Conservation (phyloP, 2,888 invertebrate genomes). For the Lycophotia porphyrea region DNA sequence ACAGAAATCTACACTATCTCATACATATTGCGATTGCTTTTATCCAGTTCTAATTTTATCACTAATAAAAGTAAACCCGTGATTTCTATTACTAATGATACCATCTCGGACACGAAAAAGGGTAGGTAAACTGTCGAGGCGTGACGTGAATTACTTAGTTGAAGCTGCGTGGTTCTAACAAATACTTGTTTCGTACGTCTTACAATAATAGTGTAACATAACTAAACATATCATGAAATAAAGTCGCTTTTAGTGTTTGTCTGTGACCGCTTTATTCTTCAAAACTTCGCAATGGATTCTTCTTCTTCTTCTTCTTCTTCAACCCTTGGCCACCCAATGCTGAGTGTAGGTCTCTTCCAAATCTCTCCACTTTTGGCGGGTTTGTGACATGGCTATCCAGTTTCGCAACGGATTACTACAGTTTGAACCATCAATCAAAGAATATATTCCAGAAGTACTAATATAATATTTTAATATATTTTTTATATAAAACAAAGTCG, state of each 20-base stretch:
- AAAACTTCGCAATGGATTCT: not conserved
- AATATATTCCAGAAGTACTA: not conserved
- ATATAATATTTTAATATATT: too few species aligned
- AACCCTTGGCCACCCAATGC: too few species aligned
- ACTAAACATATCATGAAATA: not conserved
- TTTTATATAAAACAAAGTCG: too few species aligned
- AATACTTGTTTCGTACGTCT: slow-evolving; percentile 52
- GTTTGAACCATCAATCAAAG: not conserved
- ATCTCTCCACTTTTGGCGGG: too few species aligned
- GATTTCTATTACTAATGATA: slow-evolving; percentile 46
- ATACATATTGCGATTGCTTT: slow-evolving; percentile 28
- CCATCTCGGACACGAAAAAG: slow-evolving; percentile 40
- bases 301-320: too few species aligned
- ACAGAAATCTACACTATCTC: not conserved
- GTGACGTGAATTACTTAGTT: slow-evolving; percentile 61
- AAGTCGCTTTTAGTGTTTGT: not conserved
- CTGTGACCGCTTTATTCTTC: not conserved
- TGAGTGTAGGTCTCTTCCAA: too few species aligned
- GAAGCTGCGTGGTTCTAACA: slow-evolving; percentile 59
- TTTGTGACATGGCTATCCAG: too few species aligned
- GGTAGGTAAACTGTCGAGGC: slow-evolving; percentile 54
- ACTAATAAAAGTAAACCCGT: slow-evolving; percentile 30
- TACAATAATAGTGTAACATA: slow-evolving; percentile 38
- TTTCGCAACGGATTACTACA: not conserved
- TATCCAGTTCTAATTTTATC: slow-evolving; percentile 26